A percentile compares a stretch with the other conserved stretches of the same genome.
phyloP scores from a whole-genome alignment of 1,140 invertebrate species.

The Zaprionus inermis region DNA sequence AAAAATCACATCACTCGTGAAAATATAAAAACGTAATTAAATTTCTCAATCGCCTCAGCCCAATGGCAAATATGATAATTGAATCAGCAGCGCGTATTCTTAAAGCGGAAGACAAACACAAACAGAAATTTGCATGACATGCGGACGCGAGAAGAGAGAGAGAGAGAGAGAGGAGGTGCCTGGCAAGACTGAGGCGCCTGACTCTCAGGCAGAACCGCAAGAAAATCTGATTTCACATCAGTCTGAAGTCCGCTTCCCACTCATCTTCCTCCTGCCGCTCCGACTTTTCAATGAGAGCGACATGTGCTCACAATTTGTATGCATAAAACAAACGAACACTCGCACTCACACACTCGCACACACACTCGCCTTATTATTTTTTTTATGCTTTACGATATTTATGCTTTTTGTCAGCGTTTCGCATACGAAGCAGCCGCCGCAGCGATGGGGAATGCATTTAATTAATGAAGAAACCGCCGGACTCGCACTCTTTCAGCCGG shows the following conservation, averaged over 20 bases:
- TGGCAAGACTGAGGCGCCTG: background rate
- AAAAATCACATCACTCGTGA: background rate
- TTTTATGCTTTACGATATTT: constrained; percentile 81
- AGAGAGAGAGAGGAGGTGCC: background rate
- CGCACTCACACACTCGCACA: constrained; percentile 13
- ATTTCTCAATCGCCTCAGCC: constrained; percentile 30
- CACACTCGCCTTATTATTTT: constrained; percentile 60
- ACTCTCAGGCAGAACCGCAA: constrained; percentile 42
- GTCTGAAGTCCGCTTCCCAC: background rate
- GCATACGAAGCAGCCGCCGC: constrained; percentile 61
- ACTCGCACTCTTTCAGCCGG: constrained; percentile 4
- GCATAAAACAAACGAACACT: constrained; percentile 54
- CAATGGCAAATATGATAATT: constrained; percentile 55
- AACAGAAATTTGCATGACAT: constrained; percentile 62
- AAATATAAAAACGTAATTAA: constrained; percentile 41
- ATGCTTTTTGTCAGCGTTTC: constrained; percentile 70
- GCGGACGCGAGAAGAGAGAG: constrained; percentile 33
- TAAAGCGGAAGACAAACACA: constrained; percentile 9
- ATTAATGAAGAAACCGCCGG: constrained; percentile 76
- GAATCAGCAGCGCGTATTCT: constrained; percentile 41
- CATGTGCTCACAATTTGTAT: constrained; percentile 72
- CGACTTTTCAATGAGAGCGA: constrained; percentile 49
- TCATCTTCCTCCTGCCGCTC: background rate
- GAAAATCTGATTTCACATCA: constrained; percentile 46
- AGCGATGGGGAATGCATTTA: constrained; percentile 67